Conservation (phyloP, 1,140 invertebrate genomes). For the Drosophila albomicans region DNA sequence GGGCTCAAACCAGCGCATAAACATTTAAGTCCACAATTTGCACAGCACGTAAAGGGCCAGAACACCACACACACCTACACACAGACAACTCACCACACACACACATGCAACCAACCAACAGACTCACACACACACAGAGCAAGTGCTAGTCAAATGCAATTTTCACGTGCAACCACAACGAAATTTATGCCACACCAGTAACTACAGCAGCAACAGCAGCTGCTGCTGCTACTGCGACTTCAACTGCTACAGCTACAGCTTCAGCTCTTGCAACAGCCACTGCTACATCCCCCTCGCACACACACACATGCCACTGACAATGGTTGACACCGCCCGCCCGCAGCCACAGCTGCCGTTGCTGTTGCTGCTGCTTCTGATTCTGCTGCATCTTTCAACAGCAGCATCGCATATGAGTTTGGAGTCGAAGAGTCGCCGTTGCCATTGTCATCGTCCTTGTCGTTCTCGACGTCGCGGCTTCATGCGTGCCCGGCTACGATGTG, state of each 20-base stretch:
- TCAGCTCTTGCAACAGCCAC: slow-evolving; percentile 50
- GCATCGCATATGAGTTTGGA: slow-evolving; percentile 40
- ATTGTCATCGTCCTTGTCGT: slow-evolving; percentile 9
- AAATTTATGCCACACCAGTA: slow-evolving; percentile 81
- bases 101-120: neutral
- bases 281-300: slow-evolving; percentile 17
- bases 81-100: slow-evolving; percentile 22
- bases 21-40: slow-evolving; percentile 83
- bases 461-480: slow-evolving; percentile 55
- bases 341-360: slow-evolving; percentile 27
- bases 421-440: slow-evolving; percentile 27
- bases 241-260: slow-evolving; percentile 23
- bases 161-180: slow-evolving; percentile 82
- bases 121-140: slow-evolving; percentile 35
- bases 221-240: slow-evolving; percentile 38
- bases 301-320: slow-evolving; percentile 52
- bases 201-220: slow-evolving; percentile 64
- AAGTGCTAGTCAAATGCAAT: slow-evolving; percentile 78
- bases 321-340: slow-evolving; percentile 64
- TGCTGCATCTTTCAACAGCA: slow-evolving; percentile 57
- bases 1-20: slow-evolving; percentile 61
- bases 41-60: slow-evolving; percentile 61
- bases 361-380: slow-evolving; percentile 33
- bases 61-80: slow-evolving; percentile 32
- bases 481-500: slow-evolving; percentile 68